Evolutionary conservation across 2,113 vertebrate species (phyloP), one percentile per base, ranked within the genome.

Genomic region (Alaudala cheleensis): DNA sequence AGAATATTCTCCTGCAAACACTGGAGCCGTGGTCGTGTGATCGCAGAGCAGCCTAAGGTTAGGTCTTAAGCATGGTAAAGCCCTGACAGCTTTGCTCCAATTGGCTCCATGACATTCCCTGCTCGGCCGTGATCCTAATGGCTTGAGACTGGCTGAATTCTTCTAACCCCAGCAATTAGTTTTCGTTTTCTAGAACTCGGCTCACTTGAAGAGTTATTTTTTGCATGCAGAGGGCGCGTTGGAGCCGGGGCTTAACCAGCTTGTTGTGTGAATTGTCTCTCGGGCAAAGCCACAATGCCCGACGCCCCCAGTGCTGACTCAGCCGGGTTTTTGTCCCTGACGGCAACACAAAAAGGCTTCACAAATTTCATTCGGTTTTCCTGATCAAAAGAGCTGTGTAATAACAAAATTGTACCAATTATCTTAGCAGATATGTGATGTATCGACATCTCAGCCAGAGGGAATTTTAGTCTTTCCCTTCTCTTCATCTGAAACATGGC

Each of bases 41-140:
- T 92, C 10, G 1, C 51, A 81, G 80, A 96, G 92, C 78, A 88
- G 57, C 47, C 82, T 28, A 40, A 88, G 88, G 92, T 92, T 95
- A 90, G 90, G 26, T 88, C 84, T 90, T 87, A 87, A 89, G 88
- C 14, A 0, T 39, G 28, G 50, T 92, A 92, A 97, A 97, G 42
- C 81, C 74, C 70, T 71, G 73, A 81, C 91, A 94, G 93, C 86
- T 94, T 95, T 96, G 95, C 92, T 93, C 93, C 95, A 92, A 95
- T 96, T 95, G 95, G 92, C 93, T 96, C 95, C 92, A 93, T 97
- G 96, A 97, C 95, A 96, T 97, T 95, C 93, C 62, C 96, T 1
- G 10, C 93, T 94, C 76, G 1, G 19, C 61, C 0, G 45, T 97
- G 95, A 97, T 96, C 92, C 78, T 97, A 96, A 97, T 96, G 88